Evolutionary conservation across 2,113 vertebrate genomes (phyloP).

Genomic region (Ophiodon elongatus): DNA sequence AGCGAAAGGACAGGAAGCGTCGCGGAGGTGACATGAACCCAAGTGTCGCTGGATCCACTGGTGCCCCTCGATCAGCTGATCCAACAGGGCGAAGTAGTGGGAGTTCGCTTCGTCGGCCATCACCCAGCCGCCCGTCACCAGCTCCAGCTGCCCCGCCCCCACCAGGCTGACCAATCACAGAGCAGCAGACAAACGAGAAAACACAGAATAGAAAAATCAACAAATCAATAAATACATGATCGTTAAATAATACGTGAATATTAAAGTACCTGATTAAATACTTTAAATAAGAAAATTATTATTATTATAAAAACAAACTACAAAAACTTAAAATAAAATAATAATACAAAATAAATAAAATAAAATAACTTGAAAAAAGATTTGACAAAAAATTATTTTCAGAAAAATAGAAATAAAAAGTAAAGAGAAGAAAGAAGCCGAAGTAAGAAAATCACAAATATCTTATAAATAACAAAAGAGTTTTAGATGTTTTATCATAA

Average conservation of each 20-base stretch:
- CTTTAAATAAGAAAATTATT: neutral
- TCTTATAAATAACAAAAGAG: no score
- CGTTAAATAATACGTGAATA: neutral
- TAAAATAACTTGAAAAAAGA: no score
- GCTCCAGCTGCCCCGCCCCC: slow-evolving; percentile 89
- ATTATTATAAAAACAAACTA: neutral
- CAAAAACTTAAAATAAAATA: neutral
- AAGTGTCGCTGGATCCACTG: slow-evolving; percentile 93
- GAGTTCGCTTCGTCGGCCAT: slow-evolving; percentile 93
- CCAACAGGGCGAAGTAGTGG: slow-evolving; percentile 92
- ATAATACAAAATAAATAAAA: no score
- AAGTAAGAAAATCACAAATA: no score
- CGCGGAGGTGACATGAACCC: slow-evolving; percentile 72
- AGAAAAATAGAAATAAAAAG: no score
- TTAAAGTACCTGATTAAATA: neutral
- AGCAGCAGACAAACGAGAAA: neutral
- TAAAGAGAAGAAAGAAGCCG: no score
- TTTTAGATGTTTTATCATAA: no score
- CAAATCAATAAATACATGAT: neutral
- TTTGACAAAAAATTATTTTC: no score
- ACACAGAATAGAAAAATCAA: no score
- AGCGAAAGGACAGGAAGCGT: neutral
- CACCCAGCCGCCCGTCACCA: slow-evolving; percentile 96
- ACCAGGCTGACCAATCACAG: slow-evolving; percentile 86
- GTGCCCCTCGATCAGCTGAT: slow-evolving; percentile 94